phyloP scores from a whole-genome alignment of 1,140 invertebrate genomes.

The Trachelipus rathkii region DNA sequence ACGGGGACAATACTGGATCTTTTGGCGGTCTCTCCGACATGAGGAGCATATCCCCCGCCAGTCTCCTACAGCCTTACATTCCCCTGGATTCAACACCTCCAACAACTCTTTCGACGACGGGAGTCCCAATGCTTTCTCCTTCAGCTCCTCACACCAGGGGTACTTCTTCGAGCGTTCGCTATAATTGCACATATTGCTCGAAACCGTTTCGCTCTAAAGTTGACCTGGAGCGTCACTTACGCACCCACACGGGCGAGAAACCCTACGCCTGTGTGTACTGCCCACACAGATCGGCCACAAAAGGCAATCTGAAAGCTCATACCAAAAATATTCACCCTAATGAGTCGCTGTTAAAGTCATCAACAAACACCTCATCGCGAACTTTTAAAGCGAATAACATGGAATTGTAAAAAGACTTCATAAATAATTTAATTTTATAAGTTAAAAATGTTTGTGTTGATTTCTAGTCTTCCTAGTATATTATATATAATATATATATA shows the following conservation, averaged over 20 bases:
- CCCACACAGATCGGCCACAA: conserved; percentile 48
- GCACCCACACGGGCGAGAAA: conserved; percentile 50
- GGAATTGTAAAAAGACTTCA: too few relatives aligned
- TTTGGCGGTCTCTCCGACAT: not conserved
- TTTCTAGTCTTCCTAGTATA: not conserved
- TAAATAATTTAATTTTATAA: too few relatives aligned
- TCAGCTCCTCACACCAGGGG: not conserved
- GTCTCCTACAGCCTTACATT: not conserved
- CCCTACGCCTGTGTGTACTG: conserved; percentile 54
- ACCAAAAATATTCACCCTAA: conserved; percentile 33
- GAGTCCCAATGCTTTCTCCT: too few relatives aligned
- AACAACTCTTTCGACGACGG: too few relatives aligned
- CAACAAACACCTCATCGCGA: conserved; percentile 17
- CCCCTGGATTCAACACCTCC: not conserved
- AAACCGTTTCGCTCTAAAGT: conserved; percentile 40
- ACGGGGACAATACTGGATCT: not conserved
- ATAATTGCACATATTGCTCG: conserved; percentile 35
- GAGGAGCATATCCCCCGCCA: not conserved
- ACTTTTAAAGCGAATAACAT: conserved; percentile 3
- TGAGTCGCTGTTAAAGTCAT: not conserved
- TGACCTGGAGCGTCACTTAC: conserved; percentile 36
- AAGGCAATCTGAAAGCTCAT: conserved; percentile 39
- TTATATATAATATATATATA: not conserved
- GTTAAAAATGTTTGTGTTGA: too few relatives aligned
- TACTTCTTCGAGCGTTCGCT: conserved; percentile 29